Evolutionary conservation across 2,888 invertebrate species (phyloP).

Genomic region (Diadromus collaris): DNA sequence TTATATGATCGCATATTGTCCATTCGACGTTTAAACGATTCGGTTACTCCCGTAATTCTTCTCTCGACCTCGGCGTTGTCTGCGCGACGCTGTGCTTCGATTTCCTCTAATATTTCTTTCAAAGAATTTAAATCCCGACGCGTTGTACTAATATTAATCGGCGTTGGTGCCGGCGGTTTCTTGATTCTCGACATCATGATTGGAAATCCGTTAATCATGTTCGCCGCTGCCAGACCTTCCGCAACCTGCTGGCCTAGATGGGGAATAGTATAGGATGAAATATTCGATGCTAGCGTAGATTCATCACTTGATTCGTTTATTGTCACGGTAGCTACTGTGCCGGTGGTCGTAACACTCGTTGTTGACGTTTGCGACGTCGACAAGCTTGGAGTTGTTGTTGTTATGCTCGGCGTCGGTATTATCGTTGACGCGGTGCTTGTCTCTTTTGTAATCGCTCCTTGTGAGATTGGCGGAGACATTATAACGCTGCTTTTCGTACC

Average conservation of each 20-base stretch:
- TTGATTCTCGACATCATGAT: background rate
- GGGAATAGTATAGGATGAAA: background rate
- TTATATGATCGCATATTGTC: background rate
- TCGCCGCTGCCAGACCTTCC: background rate
- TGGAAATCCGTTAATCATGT: accelerated
- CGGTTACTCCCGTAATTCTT: background rate
- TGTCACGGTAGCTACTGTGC: too few relatives aligned
- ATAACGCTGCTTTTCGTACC: background rate
- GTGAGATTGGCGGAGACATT: background rate
- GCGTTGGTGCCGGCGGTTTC: too few relatives aligned
- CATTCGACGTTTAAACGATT: background rate
- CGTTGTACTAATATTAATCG: background rate
- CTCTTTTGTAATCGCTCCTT: background rate
- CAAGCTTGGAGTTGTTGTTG: background rate
- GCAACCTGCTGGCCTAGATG: background rate
- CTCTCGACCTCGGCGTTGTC: background rate
- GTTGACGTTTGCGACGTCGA: background rate
- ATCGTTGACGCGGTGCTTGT: background rate
- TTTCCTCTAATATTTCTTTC: background rate
- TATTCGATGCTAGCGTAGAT: background rate
- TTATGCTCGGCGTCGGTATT: background rate
- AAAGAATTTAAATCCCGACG: background rate
- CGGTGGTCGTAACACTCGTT: too few relatives aligned
- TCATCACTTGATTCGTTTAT: background rate
- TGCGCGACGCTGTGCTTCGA: background rate